phyloP scores from a whole-genome alignment of 2,113 vertebrate genomes.

The Lota lota region DNA sequence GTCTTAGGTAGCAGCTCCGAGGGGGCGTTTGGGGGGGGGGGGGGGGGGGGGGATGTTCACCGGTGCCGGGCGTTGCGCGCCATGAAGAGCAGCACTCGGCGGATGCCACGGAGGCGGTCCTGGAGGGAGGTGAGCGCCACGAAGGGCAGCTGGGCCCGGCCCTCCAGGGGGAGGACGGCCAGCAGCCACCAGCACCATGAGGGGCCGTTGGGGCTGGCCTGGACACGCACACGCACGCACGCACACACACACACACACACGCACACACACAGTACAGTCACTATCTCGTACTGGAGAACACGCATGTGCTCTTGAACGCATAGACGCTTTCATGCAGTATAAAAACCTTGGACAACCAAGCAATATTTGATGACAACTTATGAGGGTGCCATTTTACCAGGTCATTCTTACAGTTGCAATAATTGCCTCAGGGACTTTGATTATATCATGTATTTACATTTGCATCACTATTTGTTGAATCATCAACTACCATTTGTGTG shows the following conservation, averaged over 20 bases:
- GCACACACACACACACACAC: not conserved
- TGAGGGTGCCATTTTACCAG: not conserved
- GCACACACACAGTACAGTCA: not conserved
- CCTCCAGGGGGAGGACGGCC: conserved; percentile 85
- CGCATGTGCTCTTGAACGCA: not conserved
- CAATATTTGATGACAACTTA: not conserved
- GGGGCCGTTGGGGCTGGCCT: conserved; percentile 85
- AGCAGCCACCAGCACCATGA: conserved; percentile 93
- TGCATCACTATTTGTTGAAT: not conserved
- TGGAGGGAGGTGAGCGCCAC: conserved; percentile 85
- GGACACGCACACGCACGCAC: conserved; percentile 10
- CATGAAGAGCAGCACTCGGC: conserved; percentile 84
- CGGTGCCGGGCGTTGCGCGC: conserved; percentile 77
- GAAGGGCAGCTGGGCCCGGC: conserved; percentile 86
- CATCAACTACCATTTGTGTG: not conserved
- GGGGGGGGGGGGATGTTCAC: conserved; percentile 41
- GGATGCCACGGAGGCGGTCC: conserved; percentile 83
- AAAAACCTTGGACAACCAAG: no score
- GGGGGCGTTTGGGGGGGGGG: not conserved
- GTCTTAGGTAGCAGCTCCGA: not conserved
- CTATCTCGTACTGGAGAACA: not conserved
- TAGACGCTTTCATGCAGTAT: no score
- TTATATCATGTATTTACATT: not conserved
- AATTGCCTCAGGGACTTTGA: not conserved
- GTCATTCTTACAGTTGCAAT: not conserved